These are phyloP conservation scores for Salvelinus fontinalis DNA, from an alignment of 2,113 vertebrate genomes.

Conservation along the genomic window DNA sequence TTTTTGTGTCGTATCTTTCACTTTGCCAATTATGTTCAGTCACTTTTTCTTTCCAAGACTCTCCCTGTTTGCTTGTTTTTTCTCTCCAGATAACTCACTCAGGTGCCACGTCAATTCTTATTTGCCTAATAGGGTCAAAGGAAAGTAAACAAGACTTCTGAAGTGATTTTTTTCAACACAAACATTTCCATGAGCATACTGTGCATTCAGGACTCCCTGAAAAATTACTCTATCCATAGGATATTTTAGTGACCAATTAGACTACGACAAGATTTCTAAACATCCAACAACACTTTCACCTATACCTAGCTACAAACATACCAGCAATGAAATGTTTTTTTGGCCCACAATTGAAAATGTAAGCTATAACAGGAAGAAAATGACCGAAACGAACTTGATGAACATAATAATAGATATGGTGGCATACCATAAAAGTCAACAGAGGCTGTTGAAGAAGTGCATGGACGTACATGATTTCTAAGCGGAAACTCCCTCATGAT, in stretches of 20 bases:
- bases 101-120: slow-evolving; percentile 56
- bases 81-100: slow-evolving; percentile 49
- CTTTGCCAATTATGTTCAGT: slow-evolving; percentile 30
- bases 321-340: not conserved
- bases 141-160: slow-evolving; percentile 64
- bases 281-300: slow-evolving; percentile 29
- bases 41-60: slow-evolving; percentile 28
- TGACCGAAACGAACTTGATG: too few relatives aligned
- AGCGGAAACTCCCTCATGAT: too few relatives aligned
- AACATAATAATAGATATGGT: too few relatives aligned
- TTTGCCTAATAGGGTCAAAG: slow-evolving; percentile 47
- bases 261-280: slow-evolving; percentile 56
- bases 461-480: too few relatives aligned
- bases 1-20: slow-evolving; percentile 28
- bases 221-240: slow-evolving; percentile 45
- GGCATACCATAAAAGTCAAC: too few relatives aligned
- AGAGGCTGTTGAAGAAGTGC: too few relatives aligned
- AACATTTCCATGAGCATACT: slow-evolving; percentile 62
- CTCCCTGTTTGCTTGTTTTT: slow-evolving; percentile 42
- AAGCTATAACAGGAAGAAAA: too few relatives aligned
- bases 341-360: not conserved
- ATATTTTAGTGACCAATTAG: slow-evolving; percentile 35
- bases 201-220: slow-evolving; percentile 4
- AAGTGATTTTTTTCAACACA: slow-evolving; percentile 45
- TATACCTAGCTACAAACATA: slow-evolving; percentile 6